Base-by-base conservation (phyloP, 2,888 invertebrate genomes). In the Vanessa cardui region DNA sequence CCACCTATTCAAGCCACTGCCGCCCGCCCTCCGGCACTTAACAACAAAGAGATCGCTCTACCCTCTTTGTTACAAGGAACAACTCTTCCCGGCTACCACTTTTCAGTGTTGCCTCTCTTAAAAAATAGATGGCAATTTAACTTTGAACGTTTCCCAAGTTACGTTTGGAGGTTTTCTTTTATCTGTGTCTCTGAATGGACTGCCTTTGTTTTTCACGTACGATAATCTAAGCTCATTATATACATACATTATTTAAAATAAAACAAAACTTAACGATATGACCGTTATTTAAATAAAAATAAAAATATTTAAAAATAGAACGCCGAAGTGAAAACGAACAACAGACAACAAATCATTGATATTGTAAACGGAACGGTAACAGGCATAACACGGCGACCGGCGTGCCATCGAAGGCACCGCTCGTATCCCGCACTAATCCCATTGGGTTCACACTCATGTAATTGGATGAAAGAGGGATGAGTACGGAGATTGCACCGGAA, bases 31-130 rank as follows among this genome's bases (percentile, higher is more conserved):
- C 79, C 85, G 86, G 88, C 90, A 91, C 90, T 91, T 89, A 87
- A 87, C 88, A 88, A 91, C 90, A 91, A 90, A 92, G 90, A 90
- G 87, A 89, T 89, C 52, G 52, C 52, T 54, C 86, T 87, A 87
- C 87, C 86, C 88, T 89, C 92, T 90, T 90, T 90, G 89, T 92
- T 89, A 88, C 82, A 87, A 90, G 88, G 88, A 89, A 90, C 86
- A 88, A 89, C 88, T 88, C 82, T 80, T 83, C 77, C 84, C 77
- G 77, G 82, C 84, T 82, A 87, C 85, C 86, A 87, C 88, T 88
- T 87, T 87, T 84, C 82, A 83, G 78, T 82, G 84, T 83, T 82
- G 79, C 83, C 80, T 82, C 79, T 75, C 81, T 82, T 79, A 79
- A 76, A n/a, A 80, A 83, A 83, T 81, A 81, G 81, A 83, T 83